A percentile compares a stretch with the other conserved stretches of the same genome.
phyloP scores from a whole-genome alignment of 2,113 vertebrate species.

The Opisthocomus hoazin region DNA sequence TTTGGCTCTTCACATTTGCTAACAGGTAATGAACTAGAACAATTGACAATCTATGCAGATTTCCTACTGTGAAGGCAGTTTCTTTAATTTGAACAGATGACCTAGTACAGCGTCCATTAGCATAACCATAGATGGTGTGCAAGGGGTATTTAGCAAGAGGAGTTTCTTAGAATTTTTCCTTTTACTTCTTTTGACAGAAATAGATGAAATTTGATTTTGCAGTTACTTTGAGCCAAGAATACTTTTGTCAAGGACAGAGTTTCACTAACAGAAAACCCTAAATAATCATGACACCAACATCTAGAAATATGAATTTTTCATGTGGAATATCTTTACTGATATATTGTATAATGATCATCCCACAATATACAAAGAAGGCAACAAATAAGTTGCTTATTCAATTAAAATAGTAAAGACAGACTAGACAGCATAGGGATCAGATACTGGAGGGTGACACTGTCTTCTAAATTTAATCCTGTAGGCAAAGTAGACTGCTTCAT shows the following conservation, averaged over 20 bases:
- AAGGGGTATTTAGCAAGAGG: not conserved
- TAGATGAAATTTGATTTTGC: not conserved
- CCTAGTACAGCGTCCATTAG: not conserved
- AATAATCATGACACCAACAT: not conserved
- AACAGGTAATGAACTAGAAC: conserved; percentile 42
- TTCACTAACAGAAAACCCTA: not conserved
- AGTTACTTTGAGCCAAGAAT: not conserved
- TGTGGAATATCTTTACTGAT: not conserved
- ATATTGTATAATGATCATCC: not conserved
- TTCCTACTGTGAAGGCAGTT: conserved; percentile 35
- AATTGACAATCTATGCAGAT: conserved; percentile 10
- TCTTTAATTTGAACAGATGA: conserved; percentile 33
- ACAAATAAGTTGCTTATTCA: not conserved
- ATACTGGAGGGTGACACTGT: not conserved
- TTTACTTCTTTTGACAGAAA: not conserved
- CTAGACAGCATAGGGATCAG: not conserved
- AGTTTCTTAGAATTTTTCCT: not conserved
- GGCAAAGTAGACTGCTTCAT: not conserved
- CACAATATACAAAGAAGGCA: not conserved
- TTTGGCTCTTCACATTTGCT: conserved; percentile 21
- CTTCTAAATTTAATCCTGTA: not conserved
- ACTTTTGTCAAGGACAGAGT: not conserved
- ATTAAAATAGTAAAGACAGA: not conserved
- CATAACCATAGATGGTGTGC: not conserved
- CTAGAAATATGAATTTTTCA: not conserved